These are phyloP conservation scores for Napeogenes inachia DNA, from an alignment of 2,888 invertebrate genomes.

Conservation along the genomic window DNA sequence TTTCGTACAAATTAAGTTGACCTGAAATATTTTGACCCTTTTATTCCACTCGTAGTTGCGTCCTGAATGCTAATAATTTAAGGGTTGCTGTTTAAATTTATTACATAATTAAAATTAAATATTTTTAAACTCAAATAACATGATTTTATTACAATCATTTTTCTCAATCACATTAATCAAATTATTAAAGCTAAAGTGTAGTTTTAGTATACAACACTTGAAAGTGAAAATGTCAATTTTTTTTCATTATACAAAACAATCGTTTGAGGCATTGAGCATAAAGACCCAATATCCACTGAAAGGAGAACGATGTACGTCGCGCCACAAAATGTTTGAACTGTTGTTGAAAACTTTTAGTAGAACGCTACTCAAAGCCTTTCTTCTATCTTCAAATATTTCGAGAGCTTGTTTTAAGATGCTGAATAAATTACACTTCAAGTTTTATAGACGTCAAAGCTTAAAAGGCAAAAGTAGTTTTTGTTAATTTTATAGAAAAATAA, in stretches of 20 bases:
- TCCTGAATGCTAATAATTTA: constrained; percentile 72
- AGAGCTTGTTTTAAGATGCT: constrained; percentile 58
- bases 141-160: constrained; percentile 24
- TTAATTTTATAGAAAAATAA: not conserved
- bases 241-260: constrained; percentile 40
- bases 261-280: constrained; percentile 47
- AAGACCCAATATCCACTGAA: constrained; percentile 48
- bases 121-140: constrained; percentile 48
- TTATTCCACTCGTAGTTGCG: constrained; percentile 64
- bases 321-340: constrained; percentile 73
- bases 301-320: constrained; percentile 68
- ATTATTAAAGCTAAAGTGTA: too few species aligned
- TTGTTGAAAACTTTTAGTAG: constrained; percentile 73
- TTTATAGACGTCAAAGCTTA: constrained; percentile 7
- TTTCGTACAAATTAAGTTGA: constrained; percentile 62
- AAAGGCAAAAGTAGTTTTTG: constrained; percentile 2
- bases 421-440: constrained; percentile 51
- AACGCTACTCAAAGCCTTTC: constrained; percentile 59
- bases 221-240: too few species aligned
- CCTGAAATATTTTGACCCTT: constrained; percentile 71
- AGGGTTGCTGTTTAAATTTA: constrained; percentile 68
- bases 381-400: constrained; percentile 40
- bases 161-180: too few species aligned
- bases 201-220: too few species aligned
- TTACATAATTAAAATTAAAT: constrained; percentile 66